Base-by-base conservation (phyloP, 37 sponge, comb jelly and placozoan genomes). In the Beroe forskalii region DNA sequence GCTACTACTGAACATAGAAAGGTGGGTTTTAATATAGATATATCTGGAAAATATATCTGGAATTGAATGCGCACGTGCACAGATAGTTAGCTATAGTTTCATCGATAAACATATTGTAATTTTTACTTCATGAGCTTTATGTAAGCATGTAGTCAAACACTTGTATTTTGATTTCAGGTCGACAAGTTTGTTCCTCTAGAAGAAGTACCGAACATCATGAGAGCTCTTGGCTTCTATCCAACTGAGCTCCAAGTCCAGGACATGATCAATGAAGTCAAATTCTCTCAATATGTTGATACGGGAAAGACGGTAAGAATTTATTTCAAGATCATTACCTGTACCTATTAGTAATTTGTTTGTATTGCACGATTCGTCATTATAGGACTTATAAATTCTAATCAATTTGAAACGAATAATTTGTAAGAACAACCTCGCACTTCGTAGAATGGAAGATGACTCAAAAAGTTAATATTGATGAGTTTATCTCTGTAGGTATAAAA, bases 221-320 rank as follows among this genome's bases (percentile, higher is more conserved):
- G 99, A 62, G 99, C 99, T 14, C 91, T 98, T 25, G 99, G 99
- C 42, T 98, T 93, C 90, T 98, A 95, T 60, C 99, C 99, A 0
- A 92, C 99, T 33, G 99, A 98, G 90, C 94, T 64, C 0, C 67
- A 97, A 96, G 91, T 97, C 67, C 94, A 93, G 40, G 94, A 98
- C 69, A 95, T 98, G 92, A 67, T 94, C 28, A 98, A 98, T 89
- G 99, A 98, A 76, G 94, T 96, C 37, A 98, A 98, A 93, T 98
- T 96, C 91, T 93, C 94, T 86, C 75, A 95, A 67, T 98, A 93
- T 90, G 94, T 98, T 0, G 94, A 95, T 30, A 96, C 95, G 39
- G 94, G 93, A 14, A 69, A 76, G 89, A 92, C 92, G 62, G 91
- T 93, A 17, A 90, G 55, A 92, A 92, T 48, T n/a, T n/a, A n/a